Evolutionary conservation across 2,888 invertebrate species (phyloP).

Genomic region (Tiliacea citrago): DNA sequence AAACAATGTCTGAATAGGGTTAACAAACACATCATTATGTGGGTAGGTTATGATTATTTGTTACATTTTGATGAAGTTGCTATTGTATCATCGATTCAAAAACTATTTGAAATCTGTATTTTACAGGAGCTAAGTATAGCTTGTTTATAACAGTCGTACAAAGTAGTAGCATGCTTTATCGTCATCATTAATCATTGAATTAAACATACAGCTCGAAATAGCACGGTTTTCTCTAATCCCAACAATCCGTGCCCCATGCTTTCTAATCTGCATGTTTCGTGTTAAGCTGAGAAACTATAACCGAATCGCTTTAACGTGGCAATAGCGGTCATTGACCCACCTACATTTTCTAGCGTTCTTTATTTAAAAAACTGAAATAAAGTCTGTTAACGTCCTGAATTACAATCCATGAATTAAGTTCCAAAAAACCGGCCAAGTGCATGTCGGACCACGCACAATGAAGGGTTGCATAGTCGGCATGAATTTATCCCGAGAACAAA

Average conservation of each 20-base stretch:
- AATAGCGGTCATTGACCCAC: too few species aligned
- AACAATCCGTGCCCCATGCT: background rate
- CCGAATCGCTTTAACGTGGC: too few species aligned
- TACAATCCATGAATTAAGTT: too few species aligned
- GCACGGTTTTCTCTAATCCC: background rate
- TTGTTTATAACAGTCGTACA: background rate
- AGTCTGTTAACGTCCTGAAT: too few species aligned
- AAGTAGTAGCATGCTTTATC: background rate
- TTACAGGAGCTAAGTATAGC: background rate
- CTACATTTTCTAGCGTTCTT: too few species aligned
- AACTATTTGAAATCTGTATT: background rate
- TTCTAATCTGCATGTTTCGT: background rate
- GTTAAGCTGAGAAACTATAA: background rate
- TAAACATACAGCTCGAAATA: background rate
- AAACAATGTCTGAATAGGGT: constrained; percentile 5
- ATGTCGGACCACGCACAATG: too few species aligned
- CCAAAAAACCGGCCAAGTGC: too few species aligned
- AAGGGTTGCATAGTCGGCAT: too few species aligned
- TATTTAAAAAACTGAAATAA: too few species aligned
- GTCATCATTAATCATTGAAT: constrained; percentile 15
- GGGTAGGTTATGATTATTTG: background rate
- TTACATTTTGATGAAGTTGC: constrained; percentile 10
- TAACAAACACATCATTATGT: constrained; percentile 1
- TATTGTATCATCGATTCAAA: constrained; percentile 21
- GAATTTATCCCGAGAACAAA: too few species aligned